These are phyloP conservation scores for Nycticebus coucang DNA, from an alignment of 2,113 vertebrate genomes.

Conservation along the genomic window DNA sequence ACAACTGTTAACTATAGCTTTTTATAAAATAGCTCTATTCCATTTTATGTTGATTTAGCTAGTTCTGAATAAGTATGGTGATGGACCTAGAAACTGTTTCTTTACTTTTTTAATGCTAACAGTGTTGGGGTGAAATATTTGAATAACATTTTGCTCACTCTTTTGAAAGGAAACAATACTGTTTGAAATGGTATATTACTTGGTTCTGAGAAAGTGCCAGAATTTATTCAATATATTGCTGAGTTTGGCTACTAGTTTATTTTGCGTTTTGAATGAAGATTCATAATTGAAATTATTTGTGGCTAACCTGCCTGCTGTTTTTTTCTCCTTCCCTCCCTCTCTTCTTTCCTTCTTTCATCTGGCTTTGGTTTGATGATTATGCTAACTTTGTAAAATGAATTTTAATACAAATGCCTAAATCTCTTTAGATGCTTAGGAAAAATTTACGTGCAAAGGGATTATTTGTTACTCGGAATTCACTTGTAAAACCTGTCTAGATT, in stretches of 20 bases:
- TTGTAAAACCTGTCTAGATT: background rate
- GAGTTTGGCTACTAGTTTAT: background rate
- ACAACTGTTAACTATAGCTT: background rate
- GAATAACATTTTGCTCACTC: background rate
- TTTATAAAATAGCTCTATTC: background rate
- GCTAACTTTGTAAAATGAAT: background rate
- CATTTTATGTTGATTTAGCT: background rate
- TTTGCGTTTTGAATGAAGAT: slow-evolving; percentile 13
- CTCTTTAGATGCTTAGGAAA: background rate
- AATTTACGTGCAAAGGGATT: background rate
- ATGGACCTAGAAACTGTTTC: background rate
- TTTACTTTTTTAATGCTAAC: background rate
- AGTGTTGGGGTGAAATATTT: background rate
- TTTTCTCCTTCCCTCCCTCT: background rate
- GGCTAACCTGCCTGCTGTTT: background rate
- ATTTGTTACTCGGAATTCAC: background rate
- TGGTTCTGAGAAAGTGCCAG: background rate
- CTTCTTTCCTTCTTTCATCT: background rate
- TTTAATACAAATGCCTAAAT: background rate
- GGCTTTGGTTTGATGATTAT: background rate
- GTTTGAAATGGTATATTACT: slow-evolving; percentile 11
- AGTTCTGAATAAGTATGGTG: background rate
- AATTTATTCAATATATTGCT: background rate
- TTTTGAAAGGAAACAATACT: background rate
- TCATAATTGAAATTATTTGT: background rate